These are phyloP conservation scores for Eupithecia insigniata DNA, from an alignment of 2,888 invertebrate species.

Conservation along the genomic window DNA sequence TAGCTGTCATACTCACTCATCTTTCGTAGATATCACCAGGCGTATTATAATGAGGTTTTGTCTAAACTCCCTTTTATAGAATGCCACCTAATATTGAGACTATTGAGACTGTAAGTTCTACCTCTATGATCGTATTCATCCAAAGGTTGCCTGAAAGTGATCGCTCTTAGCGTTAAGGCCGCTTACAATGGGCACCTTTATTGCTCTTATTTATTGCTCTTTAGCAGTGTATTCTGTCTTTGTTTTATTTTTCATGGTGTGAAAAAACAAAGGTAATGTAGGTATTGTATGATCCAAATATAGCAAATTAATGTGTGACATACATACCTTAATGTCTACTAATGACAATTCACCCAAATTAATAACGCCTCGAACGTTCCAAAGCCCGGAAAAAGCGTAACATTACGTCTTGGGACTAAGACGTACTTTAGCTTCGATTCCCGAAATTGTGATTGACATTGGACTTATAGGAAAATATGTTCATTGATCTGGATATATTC, in stretches of 20 bases:
- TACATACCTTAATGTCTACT: neutral
- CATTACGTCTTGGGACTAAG: neutral
- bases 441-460: slow-evolving; percentile 13
- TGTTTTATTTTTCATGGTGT: neutral
- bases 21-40: too few species aligned
- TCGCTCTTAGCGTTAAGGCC: neutral
- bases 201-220: too few species aligned
- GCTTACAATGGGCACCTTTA: neutral
- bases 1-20: too few species aligned
- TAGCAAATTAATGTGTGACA: too few species aligned
- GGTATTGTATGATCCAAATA: neutral
- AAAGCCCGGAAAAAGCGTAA: slow-evolving; percentile 1
- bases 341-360: neutral
- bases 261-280: too few species aligned
- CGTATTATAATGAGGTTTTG: too few species aligned
- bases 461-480: slow-evolving; percentile 7
- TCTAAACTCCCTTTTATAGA: too few species aligned
- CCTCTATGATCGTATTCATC: too few species aligned
- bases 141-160: too few species aligned
- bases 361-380: neutral
- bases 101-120: too few species aligned
- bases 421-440: neutral
- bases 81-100: too few species aligned
- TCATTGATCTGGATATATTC: neutral
- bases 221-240: neutral